Evolutionary conservation across 2,113 vertebrate genomes (phyloP), one percentile per base, ranked within the genome.

Genomic region (Psophia crepitans): DNA sequence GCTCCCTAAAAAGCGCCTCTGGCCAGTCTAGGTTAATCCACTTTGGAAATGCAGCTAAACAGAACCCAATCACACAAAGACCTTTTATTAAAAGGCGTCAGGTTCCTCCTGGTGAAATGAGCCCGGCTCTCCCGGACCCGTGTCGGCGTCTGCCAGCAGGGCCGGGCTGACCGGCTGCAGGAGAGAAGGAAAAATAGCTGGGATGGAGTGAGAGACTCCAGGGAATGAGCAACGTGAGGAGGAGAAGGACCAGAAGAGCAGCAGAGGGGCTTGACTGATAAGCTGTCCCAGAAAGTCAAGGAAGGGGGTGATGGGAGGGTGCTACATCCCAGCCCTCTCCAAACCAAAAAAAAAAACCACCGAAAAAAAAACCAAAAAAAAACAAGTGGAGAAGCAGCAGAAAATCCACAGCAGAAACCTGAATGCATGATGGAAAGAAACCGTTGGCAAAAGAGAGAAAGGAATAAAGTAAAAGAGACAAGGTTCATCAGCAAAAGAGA

Each of bases 81-180:
- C 23, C 35, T 80, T 76, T 63, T 48, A 65, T 73, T 56, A 74
- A 68, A 74, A 63, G 41, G 68, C 5, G 0, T 51, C 74, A 17
- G 54, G 74, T 69, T 85, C 81, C 61, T 85, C 81, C 81, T 27
- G 14, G 24, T 19, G 61, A 51, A 69, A 57, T 2, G 20, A 85
- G 24, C 26, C 35, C 32, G 5, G 48, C 16, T 54, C n/a, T 63
- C 68, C 54, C 0, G 1, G 33, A 26, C 35, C 9, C 1, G 0
- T 1, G 5, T 41, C 68, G 54, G 68, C 51, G 80, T 61, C 74
- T n/a, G 22, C 35, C 91, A 68, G 74, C 86, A 49, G 74, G 54
- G 28, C 8, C 84, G 53, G 71, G 70, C 63, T 17, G 19, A 54
- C 33, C 20, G 61, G 48, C 32, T 17, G 37, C 17, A 33, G 22